Percentiles rank a stretch among this genome's conserved stretches.
Conservation (phyloP, 2,888 invertebrate genomes). For the Chydorus sphaericus region DNA sequence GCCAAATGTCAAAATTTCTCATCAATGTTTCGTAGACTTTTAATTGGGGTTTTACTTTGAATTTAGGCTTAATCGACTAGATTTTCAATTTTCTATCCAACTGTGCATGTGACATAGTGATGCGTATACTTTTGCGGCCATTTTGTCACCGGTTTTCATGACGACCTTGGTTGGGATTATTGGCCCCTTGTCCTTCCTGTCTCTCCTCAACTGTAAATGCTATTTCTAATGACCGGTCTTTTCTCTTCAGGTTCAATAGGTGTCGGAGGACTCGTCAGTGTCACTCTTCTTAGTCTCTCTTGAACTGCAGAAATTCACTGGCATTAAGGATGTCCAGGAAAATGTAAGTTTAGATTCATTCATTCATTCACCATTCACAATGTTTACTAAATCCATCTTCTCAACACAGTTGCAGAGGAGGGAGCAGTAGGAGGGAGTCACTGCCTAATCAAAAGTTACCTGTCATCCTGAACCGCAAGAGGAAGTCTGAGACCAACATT, state of each 20-base stretch:
- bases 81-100: not conserved
- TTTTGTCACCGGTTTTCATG: too few species aligned
- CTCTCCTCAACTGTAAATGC: not conserved
- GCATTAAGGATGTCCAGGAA: slow-evolving; percentile 8
- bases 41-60: not conserved
- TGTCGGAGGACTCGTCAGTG: not conserved
- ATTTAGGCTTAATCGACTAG: too few species aligned
- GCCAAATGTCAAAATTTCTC: not conserved
- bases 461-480: slow-evolving; percentile 9
- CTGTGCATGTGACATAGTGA: too few species aligned
- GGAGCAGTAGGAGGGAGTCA: not conserved
- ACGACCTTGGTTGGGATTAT: not conserved
- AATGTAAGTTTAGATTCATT: not conserved
- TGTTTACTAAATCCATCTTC: not conserved
- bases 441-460: not conserved
- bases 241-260: not conserved
- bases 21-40: not conserved
- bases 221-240: not conserved
- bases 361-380: not conserved
- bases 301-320: not conserved
- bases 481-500: slow-evolving; percentile 7
- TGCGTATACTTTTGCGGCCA: too few species aligned
- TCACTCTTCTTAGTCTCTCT: not conserved
- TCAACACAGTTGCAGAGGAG: not conserved
- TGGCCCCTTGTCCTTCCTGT: not conserved